Conservation (phyloP, 2,888 invertebrate genomes). For the Melanchra persicariae region DNA sequence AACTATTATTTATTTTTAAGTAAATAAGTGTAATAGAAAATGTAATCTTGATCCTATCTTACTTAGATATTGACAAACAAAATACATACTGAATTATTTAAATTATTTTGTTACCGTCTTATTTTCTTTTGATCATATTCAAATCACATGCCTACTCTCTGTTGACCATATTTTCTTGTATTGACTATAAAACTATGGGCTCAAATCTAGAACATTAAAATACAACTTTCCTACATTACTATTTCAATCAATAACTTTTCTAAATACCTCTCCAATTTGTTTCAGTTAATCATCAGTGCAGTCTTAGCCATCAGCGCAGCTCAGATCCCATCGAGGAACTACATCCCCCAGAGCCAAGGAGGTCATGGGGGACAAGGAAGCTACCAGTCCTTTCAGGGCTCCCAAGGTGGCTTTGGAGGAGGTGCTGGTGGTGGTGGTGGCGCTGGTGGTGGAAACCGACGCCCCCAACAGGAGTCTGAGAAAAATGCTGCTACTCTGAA, state of each 20-base stretch:
- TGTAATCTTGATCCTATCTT: no score
- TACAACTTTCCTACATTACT: background rate
- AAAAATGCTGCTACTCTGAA: slow-evolving; percentile 80
- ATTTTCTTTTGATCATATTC: no score
- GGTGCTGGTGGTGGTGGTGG: slow-evolving; percentile 57
- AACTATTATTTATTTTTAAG: no score
- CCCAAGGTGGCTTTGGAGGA: slow-evolving; percentile 46
- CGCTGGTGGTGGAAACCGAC: slow-evolving; percentile 65
- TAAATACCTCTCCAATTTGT: slow-evolving; percentile 23
- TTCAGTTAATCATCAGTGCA: slow-evolving; percentile 74
- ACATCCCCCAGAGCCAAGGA: slow-evolving; percentile 75
- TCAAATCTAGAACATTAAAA: background rate
- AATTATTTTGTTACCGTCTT: no score
- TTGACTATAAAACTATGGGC: no score
- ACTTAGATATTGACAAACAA: no score
- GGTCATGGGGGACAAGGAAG: slow-evolving; percentile 43
- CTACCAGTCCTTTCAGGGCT: slow-evolving; percentile 30
- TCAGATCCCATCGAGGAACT: slow-evolving; percentile 77
- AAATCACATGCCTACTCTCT: no score
- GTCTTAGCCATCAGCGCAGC: slow-evolving; percentile 76
- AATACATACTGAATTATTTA: no score
- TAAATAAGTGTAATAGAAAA: no score
- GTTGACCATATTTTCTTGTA: no score
- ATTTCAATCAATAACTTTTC: background rate
- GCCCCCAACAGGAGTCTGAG: slow-evolving; percentile 80